A percentile compares a stretch with the other conserved stretches of the same genome.
Evolutionary conservation across 2,797 vertebrate genomes (phyloP).

Genomic region (Eospalax fontanierii): DNA sequence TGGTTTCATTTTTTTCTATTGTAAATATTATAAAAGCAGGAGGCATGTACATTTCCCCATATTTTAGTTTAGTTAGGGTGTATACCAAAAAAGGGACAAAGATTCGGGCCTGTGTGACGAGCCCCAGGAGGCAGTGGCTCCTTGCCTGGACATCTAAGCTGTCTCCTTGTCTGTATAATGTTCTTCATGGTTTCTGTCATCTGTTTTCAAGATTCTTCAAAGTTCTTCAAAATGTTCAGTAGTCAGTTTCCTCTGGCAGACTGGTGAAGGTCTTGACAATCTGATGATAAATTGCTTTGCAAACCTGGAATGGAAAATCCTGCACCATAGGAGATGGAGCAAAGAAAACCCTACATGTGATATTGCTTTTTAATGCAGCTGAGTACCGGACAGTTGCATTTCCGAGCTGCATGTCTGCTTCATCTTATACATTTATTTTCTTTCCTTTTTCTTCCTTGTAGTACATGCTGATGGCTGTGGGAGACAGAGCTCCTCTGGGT

Average conservation of each 20-base stretch:
- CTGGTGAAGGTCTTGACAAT: background rate
- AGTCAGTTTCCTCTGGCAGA: background rate
- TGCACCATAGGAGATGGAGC: background rate
- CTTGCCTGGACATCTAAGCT: background rate
- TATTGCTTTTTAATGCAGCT: background rate
- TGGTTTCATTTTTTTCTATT: background rate
- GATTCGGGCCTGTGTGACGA: background rate
- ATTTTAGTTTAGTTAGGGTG: background rate
- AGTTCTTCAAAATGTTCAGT: background rate
- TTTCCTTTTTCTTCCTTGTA: background rate
- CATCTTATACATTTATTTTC: background rate
- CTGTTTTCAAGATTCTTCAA: background rate
- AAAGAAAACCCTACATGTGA: background rate
- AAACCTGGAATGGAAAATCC: background rate
- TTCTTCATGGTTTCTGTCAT: background rate
- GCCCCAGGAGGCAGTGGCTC: background rate
- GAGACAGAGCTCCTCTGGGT: background rate
- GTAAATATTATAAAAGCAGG: background rate
- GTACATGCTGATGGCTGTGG: background rate
- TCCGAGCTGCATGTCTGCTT: background rate
- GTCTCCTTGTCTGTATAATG: fast-evolving
- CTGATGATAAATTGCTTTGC: background rate
- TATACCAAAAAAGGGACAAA: background rate
- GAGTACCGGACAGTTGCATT: background rate
- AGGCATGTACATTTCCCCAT: background rate